A percentile compares a stretch with the other conserved stretches of the same genome.
These are phyloP conservation scores for Colistium nudipinnis DNA, from an alignment of 2,113 vertebrate species.

Conservation along the genomic window DNA sequence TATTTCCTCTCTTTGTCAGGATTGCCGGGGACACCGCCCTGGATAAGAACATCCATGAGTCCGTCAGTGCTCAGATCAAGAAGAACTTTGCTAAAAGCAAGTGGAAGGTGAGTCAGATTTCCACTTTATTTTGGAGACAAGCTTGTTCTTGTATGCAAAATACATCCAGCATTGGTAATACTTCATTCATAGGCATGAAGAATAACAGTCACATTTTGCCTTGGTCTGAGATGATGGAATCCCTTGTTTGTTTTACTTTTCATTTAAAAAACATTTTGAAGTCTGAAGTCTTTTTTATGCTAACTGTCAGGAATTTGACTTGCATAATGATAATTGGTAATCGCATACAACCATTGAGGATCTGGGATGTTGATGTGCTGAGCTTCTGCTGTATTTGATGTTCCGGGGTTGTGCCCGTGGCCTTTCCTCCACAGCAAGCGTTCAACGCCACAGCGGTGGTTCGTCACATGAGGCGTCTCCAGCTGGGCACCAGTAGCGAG, in stretches of 20 bases:
- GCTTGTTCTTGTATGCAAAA: neutral
- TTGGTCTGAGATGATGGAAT: too few relatives aligned
- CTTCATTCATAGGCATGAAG: neutral
- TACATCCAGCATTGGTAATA: neutral
- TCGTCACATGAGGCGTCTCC: constrained; percentile 95
- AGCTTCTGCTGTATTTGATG: neutral
- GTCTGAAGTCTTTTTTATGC: too few relatives aligned
- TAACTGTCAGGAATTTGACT: too few relatives aligned
- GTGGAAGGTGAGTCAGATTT: constrained; percentile 89
- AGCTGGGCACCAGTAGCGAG: constrained; percentile 92
- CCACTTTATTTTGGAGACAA: neutral
- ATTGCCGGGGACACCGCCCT: constrained; percentile 95
- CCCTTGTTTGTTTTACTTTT: too few relatives aligned
- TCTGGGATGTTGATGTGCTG: too few relatives aligned
- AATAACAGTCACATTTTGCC: too few relatives aligned
- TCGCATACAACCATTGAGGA: too few relatives aligned
- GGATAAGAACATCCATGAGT: constrained; percentile 98
- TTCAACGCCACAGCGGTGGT: constrained; percentile 98
- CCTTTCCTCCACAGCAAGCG: constrained; percentile 87
- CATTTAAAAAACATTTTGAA: too few relatives aligned
- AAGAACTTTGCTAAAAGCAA: constrained; percentile 99
- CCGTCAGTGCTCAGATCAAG: constrained; percentile 97
- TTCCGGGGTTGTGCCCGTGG: neutral
- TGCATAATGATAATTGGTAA: too few relatives aligned
- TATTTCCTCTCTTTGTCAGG: constrained; percentile 74